These are phyloP conservation scores for Cryptomyrus ogoouensis DNA, from an alignment of 2,113 vertebrate species.

Conservation along the genomic window DNA sequence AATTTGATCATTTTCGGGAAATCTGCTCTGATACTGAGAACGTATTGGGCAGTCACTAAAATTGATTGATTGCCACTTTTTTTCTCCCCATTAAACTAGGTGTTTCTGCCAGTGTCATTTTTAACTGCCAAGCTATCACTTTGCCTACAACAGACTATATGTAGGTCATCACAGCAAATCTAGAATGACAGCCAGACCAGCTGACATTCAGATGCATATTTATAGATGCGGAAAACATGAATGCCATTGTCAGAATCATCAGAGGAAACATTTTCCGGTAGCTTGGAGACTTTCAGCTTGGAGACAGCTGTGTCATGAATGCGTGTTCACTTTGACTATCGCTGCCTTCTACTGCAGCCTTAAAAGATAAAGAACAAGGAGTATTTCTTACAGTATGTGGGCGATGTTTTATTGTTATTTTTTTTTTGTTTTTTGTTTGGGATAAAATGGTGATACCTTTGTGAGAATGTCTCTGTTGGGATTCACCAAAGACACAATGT, in stretches of 20 bases:
- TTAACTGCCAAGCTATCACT: not conserved
- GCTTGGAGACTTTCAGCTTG: slow-evolving; percentile 10
- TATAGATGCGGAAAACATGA: not conserved
- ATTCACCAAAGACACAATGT: not conserved
- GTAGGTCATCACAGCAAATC: slow-evolving; percentile 16
- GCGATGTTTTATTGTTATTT: not conserved
- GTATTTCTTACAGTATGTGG: not conserved
- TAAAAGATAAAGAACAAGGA: not conserved
- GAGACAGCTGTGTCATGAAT: not conserved
- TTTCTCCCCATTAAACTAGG: not conserved
- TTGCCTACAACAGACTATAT: not conserved
- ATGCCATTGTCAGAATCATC: slow-evolving; percentile 9
- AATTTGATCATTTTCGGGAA: not conserved
- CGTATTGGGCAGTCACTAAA: not conserved
- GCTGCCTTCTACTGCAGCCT: not conserved
- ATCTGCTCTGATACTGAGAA: not conserved
- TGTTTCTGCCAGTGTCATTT: not conserved
- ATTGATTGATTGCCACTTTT: not conserved
- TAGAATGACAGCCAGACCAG: slow-evolving; percentile 17
- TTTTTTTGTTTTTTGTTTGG: not conserved
- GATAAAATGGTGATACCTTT: not conserved
- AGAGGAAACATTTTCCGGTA: not conserved
- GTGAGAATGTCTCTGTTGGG: not conserved
- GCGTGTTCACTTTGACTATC: not conserved
- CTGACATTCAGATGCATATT: slow-evolving; percentile 3